Evolutionary conservation across 2,888 invertebrate species (phyloP).

Genomic region (Harpalus rubripes): DNA sequence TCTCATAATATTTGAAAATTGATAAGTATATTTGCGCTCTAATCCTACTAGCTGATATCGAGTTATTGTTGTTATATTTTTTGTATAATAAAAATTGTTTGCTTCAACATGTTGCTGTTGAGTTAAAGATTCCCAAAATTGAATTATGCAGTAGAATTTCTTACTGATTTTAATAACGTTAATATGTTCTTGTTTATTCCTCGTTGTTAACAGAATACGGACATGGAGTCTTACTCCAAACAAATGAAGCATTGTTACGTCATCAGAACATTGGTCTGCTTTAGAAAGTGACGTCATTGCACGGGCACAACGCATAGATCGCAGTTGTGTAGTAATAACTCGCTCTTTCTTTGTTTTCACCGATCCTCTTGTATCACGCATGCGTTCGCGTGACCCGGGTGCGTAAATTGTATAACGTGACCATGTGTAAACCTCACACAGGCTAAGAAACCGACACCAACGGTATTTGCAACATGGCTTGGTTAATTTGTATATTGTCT

Average conservation of each 20-base stretch:
- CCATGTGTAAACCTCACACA: conserved; percentile 41
- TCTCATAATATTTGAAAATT: too few species aligned
- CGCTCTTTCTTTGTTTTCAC: conserved; percentile 42
- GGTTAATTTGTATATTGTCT: too few species aligned
- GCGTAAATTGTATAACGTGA: conserved; percentile 61
- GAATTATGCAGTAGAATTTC: too few species aligned
- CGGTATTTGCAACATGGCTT: neutral
- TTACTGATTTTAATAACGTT: too few species aligned
- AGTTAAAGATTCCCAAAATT: too few species aligned
- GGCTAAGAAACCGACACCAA: conserved; percentile 12
- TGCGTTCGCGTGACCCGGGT: conserved; percentile 18
- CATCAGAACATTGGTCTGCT: conserved; percentile 49
- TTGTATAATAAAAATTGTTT: too few species aligned
- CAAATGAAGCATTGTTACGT: conserved; percentile 49
- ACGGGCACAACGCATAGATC: conserved; percentile 1
- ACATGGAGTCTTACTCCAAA: neutral
- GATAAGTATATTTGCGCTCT: too few species aligned
- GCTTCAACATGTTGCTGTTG: too few species aligned
- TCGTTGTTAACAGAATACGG: too few species aligned
- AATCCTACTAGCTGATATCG: too few species aligned
- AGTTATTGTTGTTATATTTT: too few species aligned
- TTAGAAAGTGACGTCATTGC: conserved; percentile 54
- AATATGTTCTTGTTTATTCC: too few species aligned
- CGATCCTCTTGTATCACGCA: neutral
- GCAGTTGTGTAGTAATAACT: conserved; percentile 36